Conservation (phyloP, 1,140 invertebrate genomes). For the Calephelis virginiensis region DNA sequence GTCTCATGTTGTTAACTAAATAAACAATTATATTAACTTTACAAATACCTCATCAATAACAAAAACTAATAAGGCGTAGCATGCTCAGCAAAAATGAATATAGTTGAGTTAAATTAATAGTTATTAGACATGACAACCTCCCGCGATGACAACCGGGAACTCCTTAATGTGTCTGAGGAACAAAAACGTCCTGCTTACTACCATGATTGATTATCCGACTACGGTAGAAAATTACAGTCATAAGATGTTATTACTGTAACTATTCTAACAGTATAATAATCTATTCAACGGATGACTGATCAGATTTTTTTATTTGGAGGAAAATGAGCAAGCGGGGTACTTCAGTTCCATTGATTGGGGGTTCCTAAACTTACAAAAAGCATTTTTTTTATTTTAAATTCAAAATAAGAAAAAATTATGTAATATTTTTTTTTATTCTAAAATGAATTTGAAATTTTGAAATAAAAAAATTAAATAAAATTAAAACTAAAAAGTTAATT, state of each 20-base stretch:
- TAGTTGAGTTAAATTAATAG: constrained; percentile 14
- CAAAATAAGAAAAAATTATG: too few relatives aligned
- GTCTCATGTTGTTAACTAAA: background rate
- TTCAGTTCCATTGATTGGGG: too few relatives aligned
- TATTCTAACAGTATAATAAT: background rate
- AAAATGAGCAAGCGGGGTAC: too few relatives aligned
- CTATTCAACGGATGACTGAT: background rate
- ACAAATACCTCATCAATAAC: background rate
- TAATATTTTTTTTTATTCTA: too few relatives aligned
- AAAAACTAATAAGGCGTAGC: constrained; percentile 14
- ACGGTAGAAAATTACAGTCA: constrained; percentile 12
- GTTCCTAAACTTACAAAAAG: too few relatives aligned
- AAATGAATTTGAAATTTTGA: too few relatives aligned
- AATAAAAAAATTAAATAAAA: too few relatives aligned
- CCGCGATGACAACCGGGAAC: constrained; percentile 11
- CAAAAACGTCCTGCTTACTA: background rate
- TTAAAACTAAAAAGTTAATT: too few relatives aligned
- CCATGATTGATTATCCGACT: constrained; percentile 2
- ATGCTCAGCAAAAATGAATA: constrained; percentile 1
- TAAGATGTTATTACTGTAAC: background rate
- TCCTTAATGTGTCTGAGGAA: constrained; percentile 6
- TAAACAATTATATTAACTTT: too few relatives aligned
- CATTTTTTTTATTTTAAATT: too few relatives aligned
- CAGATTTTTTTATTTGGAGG: too few relatives aligned
- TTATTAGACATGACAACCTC: constrained; percentile 1